Conservation (phyloP, 35 echinoderm and acorn worm species). For the Nesometra sesokonis region DNA sequence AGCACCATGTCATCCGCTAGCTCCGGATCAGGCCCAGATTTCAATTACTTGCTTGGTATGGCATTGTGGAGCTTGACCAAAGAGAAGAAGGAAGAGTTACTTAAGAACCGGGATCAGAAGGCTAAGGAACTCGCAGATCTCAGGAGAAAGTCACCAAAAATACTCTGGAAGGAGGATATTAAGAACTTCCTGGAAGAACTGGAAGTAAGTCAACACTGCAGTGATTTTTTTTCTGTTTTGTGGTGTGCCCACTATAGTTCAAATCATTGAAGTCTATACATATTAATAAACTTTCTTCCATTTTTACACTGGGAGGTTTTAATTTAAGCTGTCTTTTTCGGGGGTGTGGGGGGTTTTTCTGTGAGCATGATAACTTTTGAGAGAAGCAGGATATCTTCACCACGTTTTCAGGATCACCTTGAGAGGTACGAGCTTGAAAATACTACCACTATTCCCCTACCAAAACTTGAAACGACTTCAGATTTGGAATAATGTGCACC, state of each 20-base stretch:
- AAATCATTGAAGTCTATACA: not conserved
- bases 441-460: too few species aligned
- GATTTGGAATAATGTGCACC: too few species aligned
- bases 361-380: too few species aligned
- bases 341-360: too few species aligned
- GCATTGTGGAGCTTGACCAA: constrained; percentile 73
- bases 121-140: constrained; percentile 56
- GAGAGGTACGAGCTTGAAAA: too few species aligned
- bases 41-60: constrained; percentile 90
- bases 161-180: constrained; percentile 81
- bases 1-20: constrained; percentile 32
- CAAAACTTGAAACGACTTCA: too few species aligned
- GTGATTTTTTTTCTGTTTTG: too few species aligned
- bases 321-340: too few species aligned
- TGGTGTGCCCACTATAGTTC: not conserved
- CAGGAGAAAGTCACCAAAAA: constrained; percentile 67
- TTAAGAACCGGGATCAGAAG: constrained; percentile 73
- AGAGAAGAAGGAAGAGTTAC: constrained; percentile 77
- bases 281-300: not conserved
- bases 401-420: too few species aligned
- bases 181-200: constrained; percentile 55
- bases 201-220: constrained; percentile 63
- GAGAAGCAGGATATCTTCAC: too few species aligned
- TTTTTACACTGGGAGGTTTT: not conserved
- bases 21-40: constrained; percentile 54